Conservation (phyloP, 1,140 invertebrate species). For the Physella acuta region DNA sequence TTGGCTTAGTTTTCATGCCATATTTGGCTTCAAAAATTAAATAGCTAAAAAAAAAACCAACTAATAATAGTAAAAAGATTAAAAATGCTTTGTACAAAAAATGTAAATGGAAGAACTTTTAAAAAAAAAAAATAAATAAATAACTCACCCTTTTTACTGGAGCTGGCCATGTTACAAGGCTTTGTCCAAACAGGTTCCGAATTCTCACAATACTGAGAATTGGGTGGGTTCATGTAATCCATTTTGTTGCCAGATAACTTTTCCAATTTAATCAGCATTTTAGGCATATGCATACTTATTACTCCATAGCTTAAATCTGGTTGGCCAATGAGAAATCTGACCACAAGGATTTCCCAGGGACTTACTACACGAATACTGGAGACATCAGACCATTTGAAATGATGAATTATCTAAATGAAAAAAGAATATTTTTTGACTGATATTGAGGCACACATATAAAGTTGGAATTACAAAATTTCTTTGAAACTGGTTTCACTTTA, state of each 20-base stretch:
- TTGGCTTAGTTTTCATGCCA: too few species aligned
- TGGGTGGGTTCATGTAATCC: conserved; percentile 17
- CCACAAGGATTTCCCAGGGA: conserved; percentile 21
- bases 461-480: too few species aligned
- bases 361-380: conserved; percentile 14
- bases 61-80: too few species aligned
- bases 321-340: conserved; percentile 15
- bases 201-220: neutral
- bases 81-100: too few species aligned
- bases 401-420: conserved; percentile 3
- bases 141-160: neutral
- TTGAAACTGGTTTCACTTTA: too few species aligned
- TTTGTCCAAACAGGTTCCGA: neutral
- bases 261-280: conserved; percentile 3
- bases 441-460: too few species aligned
- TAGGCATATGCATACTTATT: neutral
- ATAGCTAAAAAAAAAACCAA: too few species aligned
- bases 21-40: too few species aligned
- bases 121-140: neutral
- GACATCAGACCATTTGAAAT: conserved; percentile 23
- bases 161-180: neutral
- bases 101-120: neutral
- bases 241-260: conserved; percentile 10
- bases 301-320: conserved; percentile 20
- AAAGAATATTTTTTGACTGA: too few species aligned